phyloP scores from a whole-genome alignment of 1,140 invertebrate genomes.

The Anoplolepis gracilipes region DNA sequence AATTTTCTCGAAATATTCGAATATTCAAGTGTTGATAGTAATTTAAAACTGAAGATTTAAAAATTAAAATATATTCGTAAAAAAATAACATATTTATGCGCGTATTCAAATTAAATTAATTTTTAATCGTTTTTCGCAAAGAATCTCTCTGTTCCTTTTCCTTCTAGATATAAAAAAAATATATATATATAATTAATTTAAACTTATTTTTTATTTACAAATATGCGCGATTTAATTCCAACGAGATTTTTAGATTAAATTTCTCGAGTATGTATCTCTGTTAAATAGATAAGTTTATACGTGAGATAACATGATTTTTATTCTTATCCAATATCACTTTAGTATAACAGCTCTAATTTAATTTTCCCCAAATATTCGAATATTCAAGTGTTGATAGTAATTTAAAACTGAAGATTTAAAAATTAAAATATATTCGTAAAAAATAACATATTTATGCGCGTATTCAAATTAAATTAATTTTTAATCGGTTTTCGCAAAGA shows the following conservation, averaged over 20 bases:
- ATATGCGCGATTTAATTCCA: conserved; percentile 1
- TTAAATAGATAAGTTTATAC: neutral
- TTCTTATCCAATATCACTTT: conserved; percentile 13
- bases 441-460: too few relatives aligned
- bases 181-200: neutral
- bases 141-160: neutral
- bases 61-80: neutral
- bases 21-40: neutral
- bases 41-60: neutral
- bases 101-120: neutral
- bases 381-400: neutral
- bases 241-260: neutral
- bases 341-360: too few relatives aligned
- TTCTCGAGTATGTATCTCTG: neutral
- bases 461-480: neutral
- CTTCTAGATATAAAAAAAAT: too few relatives aligned
- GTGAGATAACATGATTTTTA: conserved; percentile 6
- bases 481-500: neutral
- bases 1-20: neutral
- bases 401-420: neutral
- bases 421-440: neutral
- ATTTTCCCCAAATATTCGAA: neutral
- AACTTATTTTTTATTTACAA: neutral
- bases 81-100: too few relatives aligned
- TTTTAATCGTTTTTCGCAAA: neutral